These are phyloP conservation scores for Sitta carolinensis DNA, from an alignment of 2,797 vertebrate species.

Conservation along the genomic window DNA sequence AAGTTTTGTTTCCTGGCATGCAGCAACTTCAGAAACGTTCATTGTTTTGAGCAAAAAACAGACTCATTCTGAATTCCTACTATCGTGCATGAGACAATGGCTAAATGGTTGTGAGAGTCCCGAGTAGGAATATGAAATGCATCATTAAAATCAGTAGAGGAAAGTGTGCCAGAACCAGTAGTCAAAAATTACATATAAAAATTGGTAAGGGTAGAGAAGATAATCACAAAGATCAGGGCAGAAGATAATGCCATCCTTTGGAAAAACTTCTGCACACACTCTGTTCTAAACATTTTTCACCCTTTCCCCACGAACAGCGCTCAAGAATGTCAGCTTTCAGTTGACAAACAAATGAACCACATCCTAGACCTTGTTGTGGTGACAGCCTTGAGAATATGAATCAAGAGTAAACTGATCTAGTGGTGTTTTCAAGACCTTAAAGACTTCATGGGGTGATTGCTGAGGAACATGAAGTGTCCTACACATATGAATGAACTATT, in stretches of 20 bases:
- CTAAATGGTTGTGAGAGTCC: background rate
- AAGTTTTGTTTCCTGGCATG: background rate
- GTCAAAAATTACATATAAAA: background rate
- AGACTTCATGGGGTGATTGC: background rate
- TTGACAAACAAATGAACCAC: background rate
- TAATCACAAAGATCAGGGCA: background rate
- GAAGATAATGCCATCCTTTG: background rate
- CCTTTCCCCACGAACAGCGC: background rate
- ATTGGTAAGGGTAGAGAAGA: background rate
- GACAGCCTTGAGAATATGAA: conserved; percentile 12
- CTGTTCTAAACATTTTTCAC: background rate
- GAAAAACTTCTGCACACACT: background rate
- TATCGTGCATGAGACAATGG: background rate
- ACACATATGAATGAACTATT: background rate
- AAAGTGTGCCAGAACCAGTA: background rate
- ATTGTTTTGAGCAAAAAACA: background rate
- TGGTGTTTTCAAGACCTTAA: background rate
- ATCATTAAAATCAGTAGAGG: background rate
- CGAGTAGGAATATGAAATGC: background rate
- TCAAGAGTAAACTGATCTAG: background rate
- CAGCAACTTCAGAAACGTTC: background rate
- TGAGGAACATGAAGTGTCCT: background rate
- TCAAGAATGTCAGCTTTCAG: background rate
- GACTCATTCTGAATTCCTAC: background rate
- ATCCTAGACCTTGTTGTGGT: background rate